Evolutionary conservation across 2,888 invertebrate species (phyloP), one percentile per base, ranked within the genome.

Genomic region (Agrotis ipsilon): DNA sequence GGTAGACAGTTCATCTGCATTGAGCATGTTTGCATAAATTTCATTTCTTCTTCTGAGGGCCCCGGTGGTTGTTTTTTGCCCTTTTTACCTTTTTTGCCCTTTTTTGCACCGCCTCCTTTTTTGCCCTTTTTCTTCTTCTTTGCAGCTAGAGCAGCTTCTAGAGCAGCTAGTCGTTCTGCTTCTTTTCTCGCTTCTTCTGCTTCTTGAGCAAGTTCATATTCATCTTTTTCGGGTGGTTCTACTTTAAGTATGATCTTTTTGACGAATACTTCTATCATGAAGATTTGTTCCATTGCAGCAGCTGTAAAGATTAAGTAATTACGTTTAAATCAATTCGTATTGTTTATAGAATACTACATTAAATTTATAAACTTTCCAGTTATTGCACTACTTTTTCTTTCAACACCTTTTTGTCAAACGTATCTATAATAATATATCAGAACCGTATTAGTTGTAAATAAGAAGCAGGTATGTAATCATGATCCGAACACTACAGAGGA

Each of bases 1-100:
- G 96, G 96, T 24, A 93, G 78, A 77, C 96, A 96, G 62, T 91
- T 92, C 93, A 96, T 93, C 87, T 96, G 93, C 86, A 95, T 83
- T 1, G 95, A 93, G 75, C 96, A 96, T 3, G 96, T 94, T 90
- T 94, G 92, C 93, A 94, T 93, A 70, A 89, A 96, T 78, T 96
- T 96, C 87, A 95, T 85, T 90, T 96, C 96, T 90, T 96, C 96
- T 87, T 95, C 96, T 0, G 95, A 93, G 16, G 95, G 96, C 79
- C 88, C 79, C 0, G 92, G 92, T n/a, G 96, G 95, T 77, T 89
- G 92, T 65, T 94, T 94, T 72, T 94, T 94, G 0, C 91, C 92
- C 72, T 93, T 93, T 59, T 91, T 92, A 0, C 80, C 70, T 54
- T 82, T 75, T 45, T 88, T 89, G 0, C 79, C 86, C 71, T 91